Percentiles rank a stretch among this genome's conserved stretches.
phyloP scores from a whole-genome alignment of 1,140 invertebrate species.

The Steinernema feltiae region DNA sequence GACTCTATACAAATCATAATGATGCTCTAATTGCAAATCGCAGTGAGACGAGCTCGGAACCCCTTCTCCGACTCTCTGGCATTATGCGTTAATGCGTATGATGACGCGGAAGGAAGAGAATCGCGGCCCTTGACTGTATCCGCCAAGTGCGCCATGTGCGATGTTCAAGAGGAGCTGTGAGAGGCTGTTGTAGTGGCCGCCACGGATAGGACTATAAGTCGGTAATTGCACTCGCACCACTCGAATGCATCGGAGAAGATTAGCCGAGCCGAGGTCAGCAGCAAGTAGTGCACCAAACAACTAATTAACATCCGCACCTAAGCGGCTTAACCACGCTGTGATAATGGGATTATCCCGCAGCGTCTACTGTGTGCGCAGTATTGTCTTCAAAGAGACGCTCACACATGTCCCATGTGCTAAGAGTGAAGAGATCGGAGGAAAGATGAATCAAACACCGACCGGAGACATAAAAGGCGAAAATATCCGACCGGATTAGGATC shows the following conservation, averaged over 20 bases:
- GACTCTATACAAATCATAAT: slow-evolving; percentile 14
- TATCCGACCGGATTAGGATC: slow-evolving; percentile 1
- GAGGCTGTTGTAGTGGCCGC: background rate
- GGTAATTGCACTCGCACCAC: slow-evolving; percentile 4
- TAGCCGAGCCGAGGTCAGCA: background rate
- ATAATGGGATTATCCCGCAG: slow-evolving; percentile 3
- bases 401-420: background rate
- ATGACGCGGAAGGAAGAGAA: background rate
- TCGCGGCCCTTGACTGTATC: background rate
- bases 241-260: background rate
- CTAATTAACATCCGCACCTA: background rate
- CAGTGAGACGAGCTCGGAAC: background rate
- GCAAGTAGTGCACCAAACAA: background rate
- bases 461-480: background rate
- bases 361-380: background rate
- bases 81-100: background rate
- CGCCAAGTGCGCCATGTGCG: background rate
- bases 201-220: background rate
- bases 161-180: background rate
- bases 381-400: background rate
- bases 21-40: slow-evolving; percentile 8
- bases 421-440: background rate
- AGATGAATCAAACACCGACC: background rate
- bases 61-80: background rate
- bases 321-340: background rate